phyloP scores from a whole-genome alignment of 2,113 vertebrate genomes.

The Excalfactoria chinensis region DNA sequence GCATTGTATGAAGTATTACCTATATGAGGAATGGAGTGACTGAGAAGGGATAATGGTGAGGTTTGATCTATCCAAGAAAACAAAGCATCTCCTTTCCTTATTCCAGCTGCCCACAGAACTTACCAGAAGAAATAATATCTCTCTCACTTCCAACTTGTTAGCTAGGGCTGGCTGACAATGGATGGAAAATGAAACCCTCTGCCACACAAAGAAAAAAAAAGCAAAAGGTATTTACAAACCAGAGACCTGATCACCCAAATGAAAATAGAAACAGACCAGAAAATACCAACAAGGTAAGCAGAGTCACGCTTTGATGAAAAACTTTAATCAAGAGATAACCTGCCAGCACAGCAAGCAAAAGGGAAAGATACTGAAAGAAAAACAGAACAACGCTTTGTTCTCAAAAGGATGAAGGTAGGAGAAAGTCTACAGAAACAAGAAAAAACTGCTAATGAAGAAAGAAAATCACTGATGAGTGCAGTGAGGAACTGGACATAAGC shows the following conservation, averaged over 20 bases:
- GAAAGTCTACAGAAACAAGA: background rate
- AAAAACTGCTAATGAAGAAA: background rate
- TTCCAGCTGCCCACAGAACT: background rate
- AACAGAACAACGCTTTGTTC: background rate
- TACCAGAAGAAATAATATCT: background rate
- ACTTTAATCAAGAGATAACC: background rate
- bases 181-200: background rate
- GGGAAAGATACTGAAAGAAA: background rate
- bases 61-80: background rate
- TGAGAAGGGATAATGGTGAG: background rate
- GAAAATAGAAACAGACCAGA: background rate
- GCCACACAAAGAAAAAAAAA: background rate
- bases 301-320: background rate
- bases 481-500: background rate
- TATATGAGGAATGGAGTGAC: background rate
- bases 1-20: background rate
- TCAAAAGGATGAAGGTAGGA: background rate
- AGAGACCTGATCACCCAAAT: background rate
- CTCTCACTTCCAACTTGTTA: background rate
- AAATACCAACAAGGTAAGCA: background rate
- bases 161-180: background rate
- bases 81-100: background rate
- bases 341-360: background rate
- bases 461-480: background rate
- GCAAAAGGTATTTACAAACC: background rate